Percentiles rank a stretch among this genome's conserved stretches.
Conservation (phyloP, 1,140 invertebrate species). For the Drosophila littoralis region DNA sequence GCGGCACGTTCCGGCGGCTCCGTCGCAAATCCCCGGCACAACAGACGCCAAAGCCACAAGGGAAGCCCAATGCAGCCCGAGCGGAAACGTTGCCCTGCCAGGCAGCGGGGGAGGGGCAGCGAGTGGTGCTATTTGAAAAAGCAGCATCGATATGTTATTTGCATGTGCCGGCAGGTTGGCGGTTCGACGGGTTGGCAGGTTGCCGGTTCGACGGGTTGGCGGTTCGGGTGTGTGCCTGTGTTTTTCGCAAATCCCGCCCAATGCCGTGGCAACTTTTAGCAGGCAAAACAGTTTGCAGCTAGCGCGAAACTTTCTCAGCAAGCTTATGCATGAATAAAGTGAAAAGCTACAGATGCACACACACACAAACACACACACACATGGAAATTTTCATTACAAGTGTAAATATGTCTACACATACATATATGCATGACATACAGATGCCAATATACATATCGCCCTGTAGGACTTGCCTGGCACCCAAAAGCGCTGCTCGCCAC, state of each 20-base stretch:
- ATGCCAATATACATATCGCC: too few species aligned
- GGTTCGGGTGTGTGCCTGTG: neutral
- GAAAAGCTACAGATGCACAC: constrained; percentile 57
- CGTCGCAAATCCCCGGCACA: constrained; percentile 71
- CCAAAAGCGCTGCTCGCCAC: too few species aligned
- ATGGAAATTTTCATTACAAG: neutral
- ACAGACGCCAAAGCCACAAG: constrained; percentile 67
- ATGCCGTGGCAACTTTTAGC: constrained; percentile 61
- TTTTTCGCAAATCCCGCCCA: constrained; percentile 48
- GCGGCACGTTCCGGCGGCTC: constrained; percentile 68
- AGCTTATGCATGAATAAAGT: constrained; percentile 78
- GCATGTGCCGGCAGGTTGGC: constrained; percentile 49
- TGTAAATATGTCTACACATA: neutral
- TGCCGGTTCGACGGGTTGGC: too few species aligned
- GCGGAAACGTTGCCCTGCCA: neutral
- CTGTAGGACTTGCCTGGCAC: too few species aligned
- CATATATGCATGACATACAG: too few species aligned
- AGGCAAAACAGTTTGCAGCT: constrained; percentile 28
- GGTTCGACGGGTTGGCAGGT: too few species aligned
- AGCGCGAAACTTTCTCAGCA: constrained; percentile 75
- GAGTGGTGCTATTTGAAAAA: constrained; percentile 60
- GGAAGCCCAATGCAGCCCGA: constrained; percentile 24
- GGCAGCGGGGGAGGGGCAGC: neutral
- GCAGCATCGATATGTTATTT: constrained; percentile 79
- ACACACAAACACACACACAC: constrained; percentile 31